Conservation (phyloP, 2,797 vertebrate species). For the Galago senegalensis region DNA sequence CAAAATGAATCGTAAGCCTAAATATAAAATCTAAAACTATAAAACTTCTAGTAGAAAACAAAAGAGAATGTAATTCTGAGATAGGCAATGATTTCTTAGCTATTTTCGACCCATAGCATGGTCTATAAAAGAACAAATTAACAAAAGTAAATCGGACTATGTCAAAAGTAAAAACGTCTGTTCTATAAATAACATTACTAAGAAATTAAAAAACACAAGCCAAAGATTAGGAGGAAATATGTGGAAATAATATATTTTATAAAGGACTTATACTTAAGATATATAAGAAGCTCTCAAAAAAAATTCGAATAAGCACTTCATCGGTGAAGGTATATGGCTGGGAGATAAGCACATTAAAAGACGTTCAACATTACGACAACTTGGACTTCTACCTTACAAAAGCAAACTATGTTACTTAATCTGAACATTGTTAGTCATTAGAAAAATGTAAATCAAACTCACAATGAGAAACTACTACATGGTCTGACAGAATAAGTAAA, state of each 20-base stretch:
- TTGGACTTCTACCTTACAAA: too few species aligned
- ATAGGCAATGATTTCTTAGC: neutral
- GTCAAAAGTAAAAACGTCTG: neutral
- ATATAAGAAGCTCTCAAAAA: neutral
- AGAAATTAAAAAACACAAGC: constrained; percentile 3
- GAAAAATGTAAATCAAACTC: neutral
- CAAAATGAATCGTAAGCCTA: neutral
- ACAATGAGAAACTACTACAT: neutral
- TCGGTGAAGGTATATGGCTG: neutral
- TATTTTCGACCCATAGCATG: neutral
- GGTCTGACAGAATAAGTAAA: neutral
- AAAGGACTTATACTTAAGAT: neutral
- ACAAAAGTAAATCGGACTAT: neutral
- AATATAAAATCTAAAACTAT: neutral
- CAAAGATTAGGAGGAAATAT: neutral
- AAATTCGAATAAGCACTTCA: neutral
- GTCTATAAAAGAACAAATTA: neutral
- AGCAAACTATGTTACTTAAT: too few species aligned
- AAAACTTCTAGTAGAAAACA: constrained; percentile 11
- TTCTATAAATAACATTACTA: neutral
- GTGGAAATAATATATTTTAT: neutral
- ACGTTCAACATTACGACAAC: neutral
- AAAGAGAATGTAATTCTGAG: neutral
- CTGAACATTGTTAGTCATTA: neutral
- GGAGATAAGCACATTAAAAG: neutral